Conservation (phyloP, 92 coral and sea anemone species). For the Porites cylindrica region DNA sequence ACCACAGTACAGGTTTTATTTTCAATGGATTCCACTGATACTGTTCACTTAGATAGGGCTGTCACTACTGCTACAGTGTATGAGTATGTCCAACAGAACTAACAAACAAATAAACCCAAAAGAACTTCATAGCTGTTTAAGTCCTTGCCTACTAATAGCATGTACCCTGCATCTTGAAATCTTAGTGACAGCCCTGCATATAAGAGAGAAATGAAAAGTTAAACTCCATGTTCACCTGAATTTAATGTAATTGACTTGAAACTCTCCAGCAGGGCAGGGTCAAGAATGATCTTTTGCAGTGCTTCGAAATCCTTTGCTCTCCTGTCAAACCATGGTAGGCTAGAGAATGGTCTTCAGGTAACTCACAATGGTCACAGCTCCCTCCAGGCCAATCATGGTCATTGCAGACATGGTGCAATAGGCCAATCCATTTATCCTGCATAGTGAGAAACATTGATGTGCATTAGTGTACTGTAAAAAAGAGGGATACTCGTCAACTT, state of each 20-base stretch:
- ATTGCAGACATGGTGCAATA: no score
- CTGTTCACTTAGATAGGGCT: no score
- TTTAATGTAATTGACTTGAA: slow-evolving; percentile 34
- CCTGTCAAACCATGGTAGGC: slow-evolving; percentile 67
- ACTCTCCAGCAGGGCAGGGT: slow-evolving; percentile 50
- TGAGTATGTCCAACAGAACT: neutral
- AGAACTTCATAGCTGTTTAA: no score
- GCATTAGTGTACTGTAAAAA: no score
- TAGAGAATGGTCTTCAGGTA: slow-evolving; percentile 33
- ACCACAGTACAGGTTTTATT: no score
- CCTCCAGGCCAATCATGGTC: no score
- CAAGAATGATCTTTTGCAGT: neutral
- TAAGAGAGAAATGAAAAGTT: neutral
- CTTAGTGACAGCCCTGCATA: neutral
- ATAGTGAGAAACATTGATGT: neutral
- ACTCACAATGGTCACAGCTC: no score
- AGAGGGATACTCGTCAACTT: no score
- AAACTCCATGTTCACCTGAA: slow-evolving; percentile 47
- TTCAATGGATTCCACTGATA: no score
- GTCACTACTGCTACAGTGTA: neutral
- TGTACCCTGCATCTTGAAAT: neutral
- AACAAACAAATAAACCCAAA: neutral
- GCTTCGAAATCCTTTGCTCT: slow-evolving; percentile 50
- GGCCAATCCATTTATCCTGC: no score
- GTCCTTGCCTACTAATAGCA: neutral